A percentile compares a stretch with the other conserved stretches of the same genome.
These are phyloP conservation scores for Orthonychiurus folsomi DNA, from an alignment of 2,888 invertebrate genomes.

Conservation along the genomic window DNA sequence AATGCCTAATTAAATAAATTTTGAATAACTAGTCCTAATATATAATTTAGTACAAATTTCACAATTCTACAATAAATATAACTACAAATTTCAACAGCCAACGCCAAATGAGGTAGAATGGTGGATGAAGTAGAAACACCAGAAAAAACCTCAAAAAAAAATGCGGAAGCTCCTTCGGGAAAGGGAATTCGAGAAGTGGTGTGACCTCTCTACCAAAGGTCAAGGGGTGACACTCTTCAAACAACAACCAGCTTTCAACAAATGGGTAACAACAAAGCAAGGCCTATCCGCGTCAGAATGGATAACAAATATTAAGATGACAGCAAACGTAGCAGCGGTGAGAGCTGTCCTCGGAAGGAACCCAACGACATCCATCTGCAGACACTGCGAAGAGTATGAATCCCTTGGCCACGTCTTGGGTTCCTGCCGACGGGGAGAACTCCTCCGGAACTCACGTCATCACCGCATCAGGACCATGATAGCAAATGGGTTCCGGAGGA, in stretches of 20 bases:
- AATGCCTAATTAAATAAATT: too few relatives aligned
- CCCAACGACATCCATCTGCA: background rate
- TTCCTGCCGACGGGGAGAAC: background rate
- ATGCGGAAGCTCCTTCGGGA: constrained; percentile 9
- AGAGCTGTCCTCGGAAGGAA: constrained; percentile 11
- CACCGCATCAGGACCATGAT: background rate
- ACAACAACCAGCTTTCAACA: constrained; percentile 5
- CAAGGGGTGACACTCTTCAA: constrained; percentile 10
- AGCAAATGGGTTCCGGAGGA: too few relatives aligned
- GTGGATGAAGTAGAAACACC: too few relatives aligned
- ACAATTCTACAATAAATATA: too few relatives aligned
- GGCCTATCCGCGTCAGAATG: constrained; percentile 18
- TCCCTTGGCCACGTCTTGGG: background rate
- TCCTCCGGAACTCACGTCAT: background rate
- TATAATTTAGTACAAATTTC: too few relatives aligned
- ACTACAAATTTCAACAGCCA: too few relatives aligned
- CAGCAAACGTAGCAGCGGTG: constrained; percentile 14
- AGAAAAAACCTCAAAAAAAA: background rate
- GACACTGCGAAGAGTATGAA: background rate
- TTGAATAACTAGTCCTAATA: too few relatives aligned
- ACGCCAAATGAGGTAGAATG: too few relatives aligned
- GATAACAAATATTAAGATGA: constrained; percentile 16
- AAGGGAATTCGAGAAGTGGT: constrained; percentile 12
- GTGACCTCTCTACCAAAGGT: constrained; percentile 9
- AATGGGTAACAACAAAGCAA: constrained; percentile 1